phyloP scores from a whole-genome alignment of 1,140 invertebrate species.

The Drosophila paulistorum region DNA sequence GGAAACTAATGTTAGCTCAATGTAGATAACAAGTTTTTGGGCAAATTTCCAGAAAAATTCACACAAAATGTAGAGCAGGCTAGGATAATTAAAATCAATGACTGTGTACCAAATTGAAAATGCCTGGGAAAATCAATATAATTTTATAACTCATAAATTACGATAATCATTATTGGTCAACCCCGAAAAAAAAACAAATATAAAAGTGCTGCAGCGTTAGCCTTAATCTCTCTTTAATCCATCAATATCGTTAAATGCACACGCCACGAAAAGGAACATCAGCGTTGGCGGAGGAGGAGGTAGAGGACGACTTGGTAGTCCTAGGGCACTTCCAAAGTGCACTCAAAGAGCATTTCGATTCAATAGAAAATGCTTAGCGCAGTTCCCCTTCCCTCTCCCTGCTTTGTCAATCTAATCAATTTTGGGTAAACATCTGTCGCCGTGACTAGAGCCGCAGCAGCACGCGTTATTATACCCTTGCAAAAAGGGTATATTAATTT shows the following conservation, averaged over 20 bases:
- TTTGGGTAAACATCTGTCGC: conserved; percentile 77
- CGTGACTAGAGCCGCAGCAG: conserved; percentile 36
- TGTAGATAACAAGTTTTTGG: too few relatives aligned
- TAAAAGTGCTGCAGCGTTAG: neutral
- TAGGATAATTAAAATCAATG: neutral
- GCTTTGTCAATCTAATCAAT: conserved; percentile 59
- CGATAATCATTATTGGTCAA: conserved; percentile 7
- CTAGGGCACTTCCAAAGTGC: conserved; percentile 26
- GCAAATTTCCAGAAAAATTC: too few relatives aligned
- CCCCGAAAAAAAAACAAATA: neutral
- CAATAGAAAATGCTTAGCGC: conserved; percentile 41
- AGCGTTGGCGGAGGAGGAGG: neutral
- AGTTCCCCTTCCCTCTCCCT: conserved; percentile 23
- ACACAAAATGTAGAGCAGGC: too few relatives aligned
- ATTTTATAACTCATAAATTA: conserved; percentile 12
- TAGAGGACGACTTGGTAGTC: conserved; percentile 9
- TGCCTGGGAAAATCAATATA: conserved; percentile 7
- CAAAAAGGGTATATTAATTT: too few relatives aligned
- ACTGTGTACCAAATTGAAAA: neutral
- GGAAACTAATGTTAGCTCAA: too few relatives aligned
- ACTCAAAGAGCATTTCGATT: conserved; percentile 55
- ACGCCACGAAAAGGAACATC: conserved; percentile 21
- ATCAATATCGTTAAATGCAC: conserved; percentile 62
- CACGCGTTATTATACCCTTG: conserved; percentile 79
- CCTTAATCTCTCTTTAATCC: conserved; percentile 64